Base-by-base conservation (phyloP, 2,797 vertebrate genomes). In the Propithecus deckenii region DNA sequence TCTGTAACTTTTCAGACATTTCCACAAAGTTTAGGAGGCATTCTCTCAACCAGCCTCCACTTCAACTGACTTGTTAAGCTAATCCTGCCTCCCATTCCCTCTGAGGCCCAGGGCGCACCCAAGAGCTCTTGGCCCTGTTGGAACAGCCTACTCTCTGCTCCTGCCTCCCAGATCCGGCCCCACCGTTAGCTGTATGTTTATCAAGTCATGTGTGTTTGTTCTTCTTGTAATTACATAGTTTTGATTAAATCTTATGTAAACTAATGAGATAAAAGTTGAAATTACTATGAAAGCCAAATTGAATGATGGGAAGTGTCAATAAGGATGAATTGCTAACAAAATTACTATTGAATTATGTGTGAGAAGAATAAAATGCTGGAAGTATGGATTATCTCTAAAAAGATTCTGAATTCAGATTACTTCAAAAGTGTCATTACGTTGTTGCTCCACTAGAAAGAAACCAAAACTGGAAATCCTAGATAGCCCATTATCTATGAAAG, bases 251-350 rank as follows among this genome's bases (percentile, higher is more conserved):
- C 13, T 93, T 92, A 71, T 67, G 78, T 72, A 90, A 71, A 50
- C 41, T 35, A 85, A 86, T 86, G 52, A 89, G 75, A 91, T 71
- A 38, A 78, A 32, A 41, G 30, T 65, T 65, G 63, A 65, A 87
- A 88, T 88, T 88, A 65, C 76, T 76, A 14, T 65, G 86, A 80
- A 96, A 95, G 52, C 25, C 1, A 85, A 96, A 35, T 71, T 52
- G 72, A 74, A 52, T 13, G 28, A 63, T 46, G 3, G 57, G 50
- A 90, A 74, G 80, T 83, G 41, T n/a, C 22, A 46, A 1, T 88
- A 50, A 95, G 52, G 69, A 78, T 46, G n/a, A 71, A 13, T 25
- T 55, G 59, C 46, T 79, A 55, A 81, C 15, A 55, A 93, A 88
- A 43, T 78, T 35, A 14, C 55, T 81, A 8, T 78, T 83, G 28